Evolutionary conservation across 1,140 invertebrate genomes (phyloP).

Genomic region (Anagrus nilaparvatae): DNA sequence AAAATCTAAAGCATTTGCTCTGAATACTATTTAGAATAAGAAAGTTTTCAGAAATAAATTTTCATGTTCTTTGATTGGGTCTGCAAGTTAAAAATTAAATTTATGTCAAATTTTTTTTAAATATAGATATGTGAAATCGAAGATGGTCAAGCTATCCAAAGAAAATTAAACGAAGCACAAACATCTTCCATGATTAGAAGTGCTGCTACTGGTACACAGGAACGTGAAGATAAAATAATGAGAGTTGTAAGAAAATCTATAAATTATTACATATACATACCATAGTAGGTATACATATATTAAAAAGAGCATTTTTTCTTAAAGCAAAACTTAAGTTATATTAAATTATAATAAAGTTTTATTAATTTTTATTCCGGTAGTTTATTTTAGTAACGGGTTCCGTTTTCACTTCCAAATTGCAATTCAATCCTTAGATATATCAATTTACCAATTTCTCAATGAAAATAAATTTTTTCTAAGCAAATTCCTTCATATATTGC

Average conservation of each 20-base stretch:
- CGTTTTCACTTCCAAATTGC: not conserved
- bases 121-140: conserved; percentile 46
- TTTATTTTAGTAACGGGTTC: not conserved
- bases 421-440: not conserved
- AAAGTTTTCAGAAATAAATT: too few species aligned
- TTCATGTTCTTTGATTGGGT: too few species aligned
- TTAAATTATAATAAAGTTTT: not conserved
- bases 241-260: conserved; percentile 36
- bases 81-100: too few species aligned
- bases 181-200: conserved; percentile 52
- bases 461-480: not conserved
- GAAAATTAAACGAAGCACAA: conserved; percentile 47
- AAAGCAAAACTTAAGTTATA: too few species aligned
- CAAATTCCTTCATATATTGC: not conserved
- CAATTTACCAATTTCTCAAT: not conserved
- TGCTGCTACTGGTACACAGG: conserved; percentile 50
- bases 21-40: too few species aligned
- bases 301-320: too few species aligned
- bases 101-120: conserved; percentile 8
- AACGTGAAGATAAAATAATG: conserved; percentile 53
- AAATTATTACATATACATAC: not conserved
- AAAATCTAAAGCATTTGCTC: too few species aligned
- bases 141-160: conserved; percentile 48
- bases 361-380: not conserved
- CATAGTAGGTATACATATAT: too few species aligned